Evolutionary conservation across 2,888 invertebrate genomes (phyloP), one percentile per base, ranked within the genome.

Genomic region (Nineta flava): DNA sequence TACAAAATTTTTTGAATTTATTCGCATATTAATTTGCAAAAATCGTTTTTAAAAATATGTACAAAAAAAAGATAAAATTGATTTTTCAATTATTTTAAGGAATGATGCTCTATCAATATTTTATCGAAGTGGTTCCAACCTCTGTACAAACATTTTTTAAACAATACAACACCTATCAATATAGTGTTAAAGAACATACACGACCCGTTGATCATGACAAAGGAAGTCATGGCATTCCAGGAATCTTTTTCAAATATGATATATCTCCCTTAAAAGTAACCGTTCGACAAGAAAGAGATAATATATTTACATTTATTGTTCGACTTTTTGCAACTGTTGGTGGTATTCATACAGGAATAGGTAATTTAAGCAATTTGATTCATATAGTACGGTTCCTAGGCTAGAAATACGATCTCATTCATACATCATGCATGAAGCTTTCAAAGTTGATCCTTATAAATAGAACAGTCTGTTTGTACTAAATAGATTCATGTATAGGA

Each of bases 201-300:
- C 74, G 95, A 55, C 82, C 83, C 2, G 83, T 95, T 63, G 71
- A 79, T 59, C 76, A 78, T 50, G 67, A 67, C 26, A 74, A 76
- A 61, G 94, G 92, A 21, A 92, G 92, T 13, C 94, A 94, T 61
- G 95, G 95, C 1, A 82, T 90, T 16, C 90, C 95, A 0, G 96
- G 96, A 17, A 84, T 96, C 55, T 95, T 90, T 64, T 85, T 96
- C 58, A 94, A 94, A 65, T 96, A 96, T 65, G 94, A 96, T 60
- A 82, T 91, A 70, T 87, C 92, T 15, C 87, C 94, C 0, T 67
- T 96, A 43, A 88, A 87, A 70, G 83, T 96, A 6, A 76, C 78
- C 61, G 85, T 92, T 0, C 78, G 74, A 48, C 86, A 88, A 62
- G 82, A 88, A 61, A 73, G 83, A 51, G 88, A 90, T 57, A 77